These are phyloP conservation scores for Melieria omissa DNA, from an alignment of 2,888 invertebrate genomes.

Conservation along the genomic window DNA sequence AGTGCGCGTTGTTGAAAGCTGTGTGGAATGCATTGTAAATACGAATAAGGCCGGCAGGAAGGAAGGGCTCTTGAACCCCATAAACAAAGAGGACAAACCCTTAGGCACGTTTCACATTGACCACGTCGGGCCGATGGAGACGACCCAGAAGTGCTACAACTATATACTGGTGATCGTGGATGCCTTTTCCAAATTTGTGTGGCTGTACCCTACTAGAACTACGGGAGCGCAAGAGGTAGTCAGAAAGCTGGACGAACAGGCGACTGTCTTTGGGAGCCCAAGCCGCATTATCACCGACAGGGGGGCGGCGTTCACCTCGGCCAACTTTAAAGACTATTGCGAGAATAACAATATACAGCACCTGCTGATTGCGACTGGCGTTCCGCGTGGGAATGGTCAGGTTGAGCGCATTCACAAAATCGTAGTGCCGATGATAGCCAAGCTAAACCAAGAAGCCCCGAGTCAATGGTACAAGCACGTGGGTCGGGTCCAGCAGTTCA, in stretches of 20 bases:
- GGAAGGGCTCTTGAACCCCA: constrained; percentile 28
- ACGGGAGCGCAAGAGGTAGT: constrained; percentile 51
- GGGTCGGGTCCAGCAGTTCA: no score
- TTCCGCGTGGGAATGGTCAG: constrained; percentile 57
- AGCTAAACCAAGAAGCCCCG: no score
- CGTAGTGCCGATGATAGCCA: constrained; percentile 31
- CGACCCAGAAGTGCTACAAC: constrained; percentile 55
- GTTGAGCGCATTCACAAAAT: no score
- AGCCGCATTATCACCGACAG: constrained; percentile 57
- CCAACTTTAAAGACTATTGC: constrained; percentile 55
- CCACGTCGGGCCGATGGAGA: constrained; percentile 56
- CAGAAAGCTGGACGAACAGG: constrained; percentile 44
- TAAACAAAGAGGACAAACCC: constrained; percentile 34
- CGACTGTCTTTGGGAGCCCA: constrained; percentile 46
- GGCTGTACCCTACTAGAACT: constrained; percentile 55
- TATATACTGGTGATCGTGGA: constrained; percentile 57
- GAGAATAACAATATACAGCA: constrained; percentile 50
- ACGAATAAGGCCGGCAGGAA: constrained; percentile 49
- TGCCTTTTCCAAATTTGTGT: constrained; percentile 57
- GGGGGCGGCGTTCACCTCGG: constrained; percentile 59
- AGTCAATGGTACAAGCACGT: no score
- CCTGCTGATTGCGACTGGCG: constrained; percentile 50
- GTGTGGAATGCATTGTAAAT: constrained; percentile 37
- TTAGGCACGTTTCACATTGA: constrained; percentile 54
- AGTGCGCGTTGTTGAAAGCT: constrained; percentile 34